A percentile compares a stretch with the other conserved stretches of the same genome.
Evolutionary conservation across 92 coral and sea anemone genomes (phyloP).

Genomic region (Porites evermanni): DNA sequence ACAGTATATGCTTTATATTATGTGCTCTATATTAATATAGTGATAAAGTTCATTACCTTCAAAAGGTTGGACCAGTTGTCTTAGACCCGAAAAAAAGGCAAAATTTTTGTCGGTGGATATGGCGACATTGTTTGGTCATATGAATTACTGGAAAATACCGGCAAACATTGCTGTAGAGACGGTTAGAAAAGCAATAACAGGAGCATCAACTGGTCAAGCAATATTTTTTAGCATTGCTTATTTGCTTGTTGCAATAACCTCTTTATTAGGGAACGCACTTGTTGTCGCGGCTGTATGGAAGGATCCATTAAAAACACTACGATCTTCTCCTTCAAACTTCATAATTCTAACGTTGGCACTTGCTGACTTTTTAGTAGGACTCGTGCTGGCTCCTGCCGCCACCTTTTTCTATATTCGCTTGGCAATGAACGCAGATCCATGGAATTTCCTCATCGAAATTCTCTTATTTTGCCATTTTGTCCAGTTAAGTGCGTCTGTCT

Average conservation of each 20-base stretch:
- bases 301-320: slow-evolving; percentile 21
- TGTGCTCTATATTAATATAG: too few species aligned
- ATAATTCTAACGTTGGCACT: slow-evolving; percentile 10
- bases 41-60: too few species aligned
- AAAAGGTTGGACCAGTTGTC: too few species aligned
- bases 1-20: too few species aligned
- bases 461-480: not conserved
- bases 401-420: not conserved
- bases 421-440: not conserved
- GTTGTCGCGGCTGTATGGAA: slow-evolving; percentile 22
- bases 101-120: not conserved
- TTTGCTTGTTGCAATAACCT: not conserved
- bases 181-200: not conserved
- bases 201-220: not conserved
- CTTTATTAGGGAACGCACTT: slow-evolving; percentile 18
- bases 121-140: slow-evolving; percentile 31
- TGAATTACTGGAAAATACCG: slow-evolving; percentile 30
- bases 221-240: not conserved
- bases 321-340: slow-evolving; percentile 9
- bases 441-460: not conserved
- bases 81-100: too few species aligned
- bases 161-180: not conserved
- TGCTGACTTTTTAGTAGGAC: slow-evolving; percentile 15
- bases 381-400: not conserved
- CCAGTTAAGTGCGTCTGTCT: slow-evolving; percentile 19